Percentiles rank a stretch among this genome's conserved stretches.
phyloP scores from a whole-genome alignment of 1,140 invertebrate species.

The Campoletis sonorensis region DNA sequence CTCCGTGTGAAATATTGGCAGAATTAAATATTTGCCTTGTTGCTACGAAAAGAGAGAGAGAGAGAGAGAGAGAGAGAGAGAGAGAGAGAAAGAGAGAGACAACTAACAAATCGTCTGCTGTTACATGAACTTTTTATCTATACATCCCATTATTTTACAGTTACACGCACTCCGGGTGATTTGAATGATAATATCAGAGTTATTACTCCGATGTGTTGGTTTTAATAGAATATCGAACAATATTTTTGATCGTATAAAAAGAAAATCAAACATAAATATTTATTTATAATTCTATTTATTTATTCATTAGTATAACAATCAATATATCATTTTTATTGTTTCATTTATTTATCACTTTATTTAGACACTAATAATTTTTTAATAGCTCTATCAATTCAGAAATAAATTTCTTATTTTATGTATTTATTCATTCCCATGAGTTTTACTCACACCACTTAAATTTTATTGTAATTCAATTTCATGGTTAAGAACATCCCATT shows the following conservation, averaged over 20 bases:
- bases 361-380: not conserved
- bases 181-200: not conserved
- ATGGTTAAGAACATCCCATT: no score
- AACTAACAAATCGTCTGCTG: not conserved
- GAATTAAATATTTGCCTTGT: constrained; percentile 6
- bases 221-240: not conserved
- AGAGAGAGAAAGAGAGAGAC: not conserved
- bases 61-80: not conserved
- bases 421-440: not conserved
- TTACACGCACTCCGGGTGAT: not conserved
- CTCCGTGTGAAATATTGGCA: constrained; percentile 15
- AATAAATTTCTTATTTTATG: not conserved
- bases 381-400: not conserved
- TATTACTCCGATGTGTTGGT: not conserved
- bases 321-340: no score
- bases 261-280: no score
- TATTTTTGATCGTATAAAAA: no score
- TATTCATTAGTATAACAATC: no score
- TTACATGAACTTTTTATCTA: not conserved
- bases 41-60: not conserved
- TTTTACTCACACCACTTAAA: not conserved
- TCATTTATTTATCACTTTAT: not conserved
- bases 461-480: no score
- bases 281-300: no score
- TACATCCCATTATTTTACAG: not conserved